Percentiles rank a stretch among this genome's conserved stretches.
Conservation (phyloP, 2,113 vertebrate species). For the Leucopsar rothschildi region DNA sequence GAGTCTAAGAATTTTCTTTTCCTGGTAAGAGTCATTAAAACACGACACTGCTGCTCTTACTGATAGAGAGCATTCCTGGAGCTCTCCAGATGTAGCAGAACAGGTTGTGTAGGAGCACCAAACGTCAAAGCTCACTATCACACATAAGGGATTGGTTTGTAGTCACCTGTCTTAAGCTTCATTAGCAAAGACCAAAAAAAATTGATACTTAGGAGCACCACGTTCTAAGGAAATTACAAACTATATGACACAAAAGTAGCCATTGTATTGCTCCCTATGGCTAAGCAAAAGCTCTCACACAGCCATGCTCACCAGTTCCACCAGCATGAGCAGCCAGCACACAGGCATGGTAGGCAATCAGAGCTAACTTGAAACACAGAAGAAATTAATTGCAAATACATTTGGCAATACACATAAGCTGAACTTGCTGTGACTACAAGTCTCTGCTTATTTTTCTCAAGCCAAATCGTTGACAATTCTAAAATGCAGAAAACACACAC, state of each 20-base stretch:
- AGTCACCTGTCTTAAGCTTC: not conserved
- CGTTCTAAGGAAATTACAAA: not conserved
- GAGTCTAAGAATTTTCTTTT: not conserved
- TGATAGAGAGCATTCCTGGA: not conserved
- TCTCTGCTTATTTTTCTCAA: not conserved
- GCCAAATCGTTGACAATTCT: not conserved
- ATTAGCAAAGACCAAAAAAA: not conserved
- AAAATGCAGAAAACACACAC: slow-evolving; percentile 12
- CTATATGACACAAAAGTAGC: not conserved
- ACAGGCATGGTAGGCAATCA: not conserved
- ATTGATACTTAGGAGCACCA: fast-evolving
- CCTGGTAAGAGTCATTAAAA: not conserved
- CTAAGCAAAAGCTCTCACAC: not conserved
- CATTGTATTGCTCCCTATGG: not conserved
- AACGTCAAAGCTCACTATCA: not conserved
- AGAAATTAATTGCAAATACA: not conserved
- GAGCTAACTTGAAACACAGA: not conserved
- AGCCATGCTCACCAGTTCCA: not conserved
- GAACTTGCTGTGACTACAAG: not conserved
- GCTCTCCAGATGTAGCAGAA: not conserved
- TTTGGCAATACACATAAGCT: not conserved
- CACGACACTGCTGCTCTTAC: not conserved
- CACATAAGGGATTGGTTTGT: not conserved
- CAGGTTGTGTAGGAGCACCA: not conserved
- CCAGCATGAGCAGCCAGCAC: not conserved